Percentiles rank a stretch among this genome's conserved stretches.
Conservation (phyloP, 1,140 invertebrate species). For the Tribolium castaneum region DNA sequence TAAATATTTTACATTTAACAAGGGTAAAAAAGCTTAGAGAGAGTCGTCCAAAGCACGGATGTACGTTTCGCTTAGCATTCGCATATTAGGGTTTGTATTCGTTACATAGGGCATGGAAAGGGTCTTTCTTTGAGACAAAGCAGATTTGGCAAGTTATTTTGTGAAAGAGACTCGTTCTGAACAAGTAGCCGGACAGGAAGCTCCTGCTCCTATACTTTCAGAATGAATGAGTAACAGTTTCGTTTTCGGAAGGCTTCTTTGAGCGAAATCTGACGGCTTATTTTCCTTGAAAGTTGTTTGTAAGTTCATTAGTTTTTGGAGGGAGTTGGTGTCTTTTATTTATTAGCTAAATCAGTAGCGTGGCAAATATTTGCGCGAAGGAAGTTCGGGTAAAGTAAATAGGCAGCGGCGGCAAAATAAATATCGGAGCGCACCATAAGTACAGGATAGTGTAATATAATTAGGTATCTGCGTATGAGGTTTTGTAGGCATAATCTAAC, state of each 20-base stretch:
- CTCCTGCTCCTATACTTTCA: no score
- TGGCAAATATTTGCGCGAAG: constrained; percentile 3
- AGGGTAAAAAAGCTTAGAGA: constrained; percentile 31
- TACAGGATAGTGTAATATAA: constrained; percentile 38
- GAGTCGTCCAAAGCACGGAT: constrained; percentile 24
- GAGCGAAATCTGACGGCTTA: not conserved
- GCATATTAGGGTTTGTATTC: constrained; percentile 31
- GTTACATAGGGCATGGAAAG: constrained; percentile 19
- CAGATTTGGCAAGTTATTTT: not conserved
- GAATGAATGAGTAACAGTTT: not conserved
- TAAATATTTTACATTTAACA: constrained; percentile 39
- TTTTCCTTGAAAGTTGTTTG: not conserved
- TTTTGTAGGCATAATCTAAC: constrained; percentile 49
- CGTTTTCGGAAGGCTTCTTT: not conserved
- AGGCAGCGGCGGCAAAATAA: constrained; percentile 16
- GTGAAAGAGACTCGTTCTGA: not conserved
- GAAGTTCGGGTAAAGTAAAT: constrained; percentile 28
- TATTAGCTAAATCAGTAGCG: constrained; percentile 26
- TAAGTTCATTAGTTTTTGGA: constrained; percentile 25
- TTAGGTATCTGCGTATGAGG: constrained; percentile 42
- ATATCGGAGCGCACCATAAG: constrained; percentile 27
- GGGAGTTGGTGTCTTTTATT: constrained; percentile 21
- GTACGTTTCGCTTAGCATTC: constrained; percentile 33
- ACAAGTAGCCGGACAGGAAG: not conserved
- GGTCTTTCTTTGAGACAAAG: constrained; percentile 15